Evolutionary conservation across 2,113 vertebrate species (phyloP).

Genomic region (Vombatus ursinus): DNA sequence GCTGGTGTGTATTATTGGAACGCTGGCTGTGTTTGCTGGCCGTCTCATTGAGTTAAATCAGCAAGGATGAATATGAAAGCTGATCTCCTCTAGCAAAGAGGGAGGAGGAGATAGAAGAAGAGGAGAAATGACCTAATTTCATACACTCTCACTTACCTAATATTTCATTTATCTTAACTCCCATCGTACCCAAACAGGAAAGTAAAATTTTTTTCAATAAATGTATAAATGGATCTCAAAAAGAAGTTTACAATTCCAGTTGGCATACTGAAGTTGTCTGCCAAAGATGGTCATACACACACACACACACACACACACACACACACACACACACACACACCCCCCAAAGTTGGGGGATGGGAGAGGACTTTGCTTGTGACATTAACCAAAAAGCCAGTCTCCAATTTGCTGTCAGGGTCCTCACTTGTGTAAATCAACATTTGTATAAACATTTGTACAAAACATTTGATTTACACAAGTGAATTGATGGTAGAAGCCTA

Average conservation of each 20-base stretch:
- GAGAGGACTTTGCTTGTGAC: not conserved
- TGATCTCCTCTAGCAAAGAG: conserved; percentile 6
- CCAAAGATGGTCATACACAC: not conserved
- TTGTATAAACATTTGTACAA: too few relatives aligned
- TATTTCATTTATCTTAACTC: not conserved
- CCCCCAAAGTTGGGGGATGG: not conserved
- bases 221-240: not conserved
- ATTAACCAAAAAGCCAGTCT: not conserved
- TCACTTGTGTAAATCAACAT: not conserved
- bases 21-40: conserved; percentile 94
- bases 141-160: not conserved
- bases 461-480: not conserved
- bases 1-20: conserved; percentile 96
- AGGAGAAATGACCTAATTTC: not conserved
- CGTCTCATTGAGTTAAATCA: conserved; percentile 96
- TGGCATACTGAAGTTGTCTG: not conserved
- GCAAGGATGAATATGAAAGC: conserved; percentile 84
- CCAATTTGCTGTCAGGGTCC: not conserved
- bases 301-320: not conserved
- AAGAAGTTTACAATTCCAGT: not conserved
- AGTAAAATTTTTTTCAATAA: not conserved
- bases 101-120: not conserved
- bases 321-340: too few relatives aligned
- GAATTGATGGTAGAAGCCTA: not conserved
- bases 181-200: conserved; percentile 4